Base-by-base conservation (phyloP, 1,140 invertebrate species). In the Diuraphis noxia region DNA sequence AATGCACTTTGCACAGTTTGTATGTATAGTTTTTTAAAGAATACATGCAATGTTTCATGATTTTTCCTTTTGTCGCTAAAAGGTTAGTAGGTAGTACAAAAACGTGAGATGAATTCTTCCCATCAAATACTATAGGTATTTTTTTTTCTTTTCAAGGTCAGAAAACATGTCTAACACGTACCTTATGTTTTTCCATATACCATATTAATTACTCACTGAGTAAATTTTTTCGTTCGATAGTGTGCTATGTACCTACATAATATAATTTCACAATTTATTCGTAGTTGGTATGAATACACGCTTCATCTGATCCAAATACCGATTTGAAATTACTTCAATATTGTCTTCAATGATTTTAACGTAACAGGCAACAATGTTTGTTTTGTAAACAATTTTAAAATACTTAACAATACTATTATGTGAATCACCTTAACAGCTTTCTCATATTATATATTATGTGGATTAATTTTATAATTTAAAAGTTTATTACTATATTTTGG, bases 141-240 rank as follows among this genome's bases (percentile, higher is more conserved):
- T 82, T 82, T 82, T 82, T 82, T 82, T 82, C 81, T 30, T 30
- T 30, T 17, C 38, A 82, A 82, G 81, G 81, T 82, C 25, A 82
- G 40, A 82, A 41, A 82, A 82, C 23, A 41, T 25, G 81, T 82
- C 81, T 30, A 41, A 82, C 81, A 17, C n/a, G 38, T 43, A 72
- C 4, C 5, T 72, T 19, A 82, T n/a, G 36, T 43, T 82, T 82
- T 82, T 82, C 81, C 81, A 19, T 41, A 30, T 82, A 41, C 81
- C 81, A 19, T 41, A 30, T 40, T 13, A 82, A 82, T 41, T 30
- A 82, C 36, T 81, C 36, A 23, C 30, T 13, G n/a, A 72, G 13
- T 72, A 17, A n/a, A 17, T n/a, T 30, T 6, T 52, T 6, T n/a
- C n/a, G 56, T 56, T 72, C 30, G 10, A n/a, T n/a, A 30, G 30